Conservation (phyloP, 2,888 invertebrate species). For the Drosophila recens region DNA sequence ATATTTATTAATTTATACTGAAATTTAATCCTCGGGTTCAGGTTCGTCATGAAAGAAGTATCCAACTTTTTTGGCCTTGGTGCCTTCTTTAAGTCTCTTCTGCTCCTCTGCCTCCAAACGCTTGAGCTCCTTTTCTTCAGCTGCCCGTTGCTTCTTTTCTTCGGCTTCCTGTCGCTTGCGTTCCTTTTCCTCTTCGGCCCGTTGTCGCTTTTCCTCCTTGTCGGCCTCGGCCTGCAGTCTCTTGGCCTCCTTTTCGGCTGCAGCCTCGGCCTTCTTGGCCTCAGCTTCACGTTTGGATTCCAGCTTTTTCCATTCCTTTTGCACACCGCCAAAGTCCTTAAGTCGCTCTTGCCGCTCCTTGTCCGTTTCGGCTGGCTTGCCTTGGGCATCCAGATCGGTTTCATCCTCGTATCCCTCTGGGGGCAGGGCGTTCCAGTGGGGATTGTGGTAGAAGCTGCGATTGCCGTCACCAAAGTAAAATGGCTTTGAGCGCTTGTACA, state of each 20-base stretch:
- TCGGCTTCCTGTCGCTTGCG: conserved; percentile 11
- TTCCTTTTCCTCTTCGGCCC: conserved; percentile 11
- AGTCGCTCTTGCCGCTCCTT: conserved; percentile 31
- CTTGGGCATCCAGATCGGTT: conserved; percentile 37
- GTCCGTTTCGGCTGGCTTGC: conserved; percentile 45
- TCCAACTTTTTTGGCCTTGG: not conserved
- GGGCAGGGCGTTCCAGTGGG: conserved; percentile 58
- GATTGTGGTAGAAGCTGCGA: conserved; percentile 59
- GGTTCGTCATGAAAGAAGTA: not conserved
- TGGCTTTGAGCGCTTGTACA: conserved; percentile 60
- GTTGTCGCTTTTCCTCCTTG: conserved; percentile 19
- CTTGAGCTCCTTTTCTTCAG: conserved; percentile 5
- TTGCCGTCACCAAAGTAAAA: conserved; percentile 59
- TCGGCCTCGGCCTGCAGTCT: conserved; percentile 11
- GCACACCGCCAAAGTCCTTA: conserved; percentile 30
- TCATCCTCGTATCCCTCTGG: conserved; percentile 74
- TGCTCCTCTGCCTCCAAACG: conserved; percentile 6
- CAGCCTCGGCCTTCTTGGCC: conserved; percentile 24
- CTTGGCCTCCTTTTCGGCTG: conserved; percentile 37
- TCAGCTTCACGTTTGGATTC: conserved; percentile 32
- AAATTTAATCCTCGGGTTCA: conserved; percentile 7
- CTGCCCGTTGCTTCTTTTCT: conserved; percentile 9
- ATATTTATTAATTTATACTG: not conserved
- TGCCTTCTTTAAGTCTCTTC: conserved; percentile 14
- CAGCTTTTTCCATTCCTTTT: conserved; percentile 46